Evolutionary conservation across 2,113 vertebrate species (phyloP).

Genomic region (Cyanistes caeruleus): DNA sequence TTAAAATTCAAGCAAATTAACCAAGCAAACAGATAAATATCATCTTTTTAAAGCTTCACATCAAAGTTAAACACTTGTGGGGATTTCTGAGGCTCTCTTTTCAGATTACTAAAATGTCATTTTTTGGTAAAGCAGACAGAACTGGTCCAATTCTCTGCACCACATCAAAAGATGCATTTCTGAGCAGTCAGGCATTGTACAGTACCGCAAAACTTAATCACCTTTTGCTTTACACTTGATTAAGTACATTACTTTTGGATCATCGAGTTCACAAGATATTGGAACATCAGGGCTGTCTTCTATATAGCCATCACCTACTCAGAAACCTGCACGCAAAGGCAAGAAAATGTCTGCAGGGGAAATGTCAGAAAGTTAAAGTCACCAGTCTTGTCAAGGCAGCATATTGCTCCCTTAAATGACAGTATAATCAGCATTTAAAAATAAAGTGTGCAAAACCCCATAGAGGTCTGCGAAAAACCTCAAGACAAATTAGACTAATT

Average conservation of each 20-base stretch:
- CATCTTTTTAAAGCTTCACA: conserved; percentile 31
- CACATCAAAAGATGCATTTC: conserved; percentile 61
- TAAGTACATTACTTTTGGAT: conserved; percentile 65
- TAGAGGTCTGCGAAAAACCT: not conserved
- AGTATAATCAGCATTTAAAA: conserved; percentile 29
- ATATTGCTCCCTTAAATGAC: not conserved
- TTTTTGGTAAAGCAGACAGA: conserved; percentile 49
- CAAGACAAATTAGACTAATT: conserved; percentile 15
- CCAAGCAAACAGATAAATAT: conserved; percentile 56
- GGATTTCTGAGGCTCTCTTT: conserved; percentile 45
- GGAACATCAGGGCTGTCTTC: conserved; percentile 35
- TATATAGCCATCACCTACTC: conserved; percentile 14
- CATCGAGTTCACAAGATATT: conserved; percentile 54
- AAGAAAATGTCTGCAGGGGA: not conserved
- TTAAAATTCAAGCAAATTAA: conserved; percentile 53
- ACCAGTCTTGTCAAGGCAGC: not conserved
- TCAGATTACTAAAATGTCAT: not conserved
- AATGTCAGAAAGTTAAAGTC: not conserved
- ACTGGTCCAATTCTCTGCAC: conserved; percentile 51
- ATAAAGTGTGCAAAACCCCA: not conserved
- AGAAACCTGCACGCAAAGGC: not conserved
- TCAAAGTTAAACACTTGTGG: conserved; percentile 55
- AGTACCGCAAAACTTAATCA: conserved; percentile 55
- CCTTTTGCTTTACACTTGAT: conserved; percentile 67
- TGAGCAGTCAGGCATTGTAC: conserved; percentile 66